Conservation (phyloP, 2,888 invertebrate species). For the Merodon equestris region DNA sequence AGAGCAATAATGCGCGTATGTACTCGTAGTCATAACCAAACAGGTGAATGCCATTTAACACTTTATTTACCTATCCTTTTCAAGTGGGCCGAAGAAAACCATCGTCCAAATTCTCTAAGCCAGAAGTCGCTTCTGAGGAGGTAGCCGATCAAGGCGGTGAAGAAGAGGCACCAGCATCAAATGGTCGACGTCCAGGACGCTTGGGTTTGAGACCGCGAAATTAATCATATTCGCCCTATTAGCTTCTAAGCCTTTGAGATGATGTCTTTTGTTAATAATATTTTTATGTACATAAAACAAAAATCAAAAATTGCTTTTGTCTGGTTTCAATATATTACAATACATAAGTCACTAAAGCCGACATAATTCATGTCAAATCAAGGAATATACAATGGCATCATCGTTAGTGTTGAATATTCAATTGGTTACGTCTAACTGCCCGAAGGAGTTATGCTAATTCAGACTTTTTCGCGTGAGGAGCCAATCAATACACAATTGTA, state of each 20-base stretch:
- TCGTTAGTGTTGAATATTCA: no score
- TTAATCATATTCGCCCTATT: slow-evolving; percentile 67
- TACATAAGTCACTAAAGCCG: no score
- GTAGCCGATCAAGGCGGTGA: slow-evolving; percentile 74
- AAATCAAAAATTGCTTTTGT: no score
- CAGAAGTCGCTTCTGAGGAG: slow-evolving; percentile 73
- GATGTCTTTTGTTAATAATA: slow-evolving; percentile 64
- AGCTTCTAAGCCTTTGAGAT: slow-evolving; percentile 57
- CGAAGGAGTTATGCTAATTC: no score
- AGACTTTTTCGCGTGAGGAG: no score
- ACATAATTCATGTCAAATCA: no score
- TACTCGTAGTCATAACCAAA: slow-evolving; percentile 42
- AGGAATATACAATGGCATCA: no score
- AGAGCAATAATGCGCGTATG: slow-evolving; percentile 75
- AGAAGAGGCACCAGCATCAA: slow-evolving; percentile 71
- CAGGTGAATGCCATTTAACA: neutral
- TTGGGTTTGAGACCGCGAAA: slow-evolving; percentile 76
- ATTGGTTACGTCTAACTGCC: no score
- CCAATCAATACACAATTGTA: no score
- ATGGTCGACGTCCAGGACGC: slow-evolving; percentile 74
- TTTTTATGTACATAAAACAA: slow-evolving; percentile 62
- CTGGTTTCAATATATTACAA: no score
- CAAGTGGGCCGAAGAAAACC: slow-evolving; percentile 75
- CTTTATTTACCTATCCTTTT: neutral
- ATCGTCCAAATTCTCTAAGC: slow-evolving; percentile 72